Conservation (phyloP, 2,888 invertebrate genomes). For the Conus canariensis region DNA sequence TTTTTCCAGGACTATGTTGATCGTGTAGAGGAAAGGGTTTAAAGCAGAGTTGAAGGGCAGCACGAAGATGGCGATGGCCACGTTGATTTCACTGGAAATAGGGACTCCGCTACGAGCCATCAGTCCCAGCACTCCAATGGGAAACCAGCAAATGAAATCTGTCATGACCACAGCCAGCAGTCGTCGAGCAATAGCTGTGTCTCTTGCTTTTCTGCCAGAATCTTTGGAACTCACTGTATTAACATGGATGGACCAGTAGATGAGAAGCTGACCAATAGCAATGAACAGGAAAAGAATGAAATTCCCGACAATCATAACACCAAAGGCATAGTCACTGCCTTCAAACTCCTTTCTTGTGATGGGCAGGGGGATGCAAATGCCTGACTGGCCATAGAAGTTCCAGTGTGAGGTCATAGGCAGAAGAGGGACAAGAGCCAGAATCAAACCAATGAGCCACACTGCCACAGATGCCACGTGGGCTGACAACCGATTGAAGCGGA, state of each 20-base stretch:
- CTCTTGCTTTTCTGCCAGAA: slow-evolving; percentile 6
- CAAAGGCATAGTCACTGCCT: slow-evolving; percentile 76
- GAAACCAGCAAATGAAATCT: slow-evolving; percentile 36
- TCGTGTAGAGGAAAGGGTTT: slow-evolving; percentile 25
- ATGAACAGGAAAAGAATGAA: slow-evolving; percentile 71
- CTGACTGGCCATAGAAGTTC: slow-evolving; percentile 71
- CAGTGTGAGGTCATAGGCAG: slow-evolving; percentile 53
- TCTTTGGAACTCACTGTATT: neutral
- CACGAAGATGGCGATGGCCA: slow-evolving; percentile 25
- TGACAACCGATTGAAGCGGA: slow-evolving; percentile 57
- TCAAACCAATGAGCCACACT: slow-evolving; percentile 67
- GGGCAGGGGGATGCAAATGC: slow-evolving; percentile 75
- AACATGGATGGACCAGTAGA: slow-evolving; percentile 66
- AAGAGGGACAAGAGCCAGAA: slow-evolving; percentile 70
- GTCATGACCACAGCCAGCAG: slow-evolving; percentile 31
- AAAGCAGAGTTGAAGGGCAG: slow-evolving; percentile 30
- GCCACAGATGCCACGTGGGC: slow-evolving; percentile 58
- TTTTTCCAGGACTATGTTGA: neutral
- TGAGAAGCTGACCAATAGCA: slow-evolving; percentile 70
- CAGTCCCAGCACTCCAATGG: slow-evolving; percentile 6
- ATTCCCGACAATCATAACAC: slow-evolving; percentile 74
- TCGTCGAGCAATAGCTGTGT: slow-evolving; percentile 7
- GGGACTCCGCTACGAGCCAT: slow-evolving; percentile 29
- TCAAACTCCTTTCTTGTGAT: slow-evolving; percentile 72
- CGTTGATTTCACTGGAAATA: slow-evolving; percentile 26